phyloP scores from a whole-genome alignment of 2,113 vertebrate species.

The Osmerus mordax region DNA sequence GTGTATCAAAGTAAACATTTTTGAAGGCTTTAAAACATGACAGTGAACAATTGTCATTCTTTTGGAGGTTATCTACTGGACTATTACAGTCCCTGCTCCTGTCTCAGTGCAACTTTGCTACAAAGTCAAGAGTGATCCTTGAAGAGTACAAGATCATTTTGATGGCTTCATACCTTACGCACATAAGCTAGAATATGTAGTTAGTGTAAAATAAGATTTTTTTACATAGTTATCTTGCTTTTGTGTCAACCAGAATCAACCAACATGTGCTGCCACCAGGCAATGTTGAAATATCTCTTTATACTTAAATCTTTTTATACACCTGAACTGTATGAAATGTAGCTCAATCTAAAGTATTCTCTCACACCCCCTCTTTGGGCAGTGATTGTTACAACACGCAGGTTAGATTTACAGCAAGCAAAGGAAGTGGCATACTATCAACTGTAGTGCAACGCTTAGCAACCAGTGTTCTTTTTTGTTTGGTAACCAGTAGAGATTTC shows the following conservation, averaged over 20 bases:
- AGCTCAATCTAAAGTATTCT: background rate
- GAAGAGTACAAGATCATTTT: background rate
- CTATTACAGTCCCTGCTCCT: background rate
- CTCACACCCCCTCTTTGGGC: background rate
- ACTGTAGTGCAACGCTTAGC: conserved; percentile 11
- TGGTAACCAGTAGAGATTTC: conserved; percentile 5
- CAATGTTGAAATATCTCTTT: too few relatives aligned
- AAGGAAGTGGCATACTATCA: background rate
- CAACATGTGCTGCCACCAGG: too few relatives aligned
- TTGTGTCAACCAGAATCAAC: too few relatives aligned
- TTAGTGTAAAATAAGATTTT: too few relatives aligned
- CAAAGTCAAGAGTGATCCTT: background rate
- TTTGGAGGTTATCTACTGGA: background rate
- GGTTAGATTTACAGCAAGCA: conserved; percentile 7
- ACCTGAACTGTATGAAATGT: too few relatives aligned
- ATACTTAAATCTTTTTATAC: too few relatives aligned
- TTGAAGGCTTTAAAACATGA: too few relatives aligned
- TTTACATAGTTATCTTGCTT: too few relatives aligned
- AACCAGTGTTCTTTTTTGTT: conserved; percentile 5
- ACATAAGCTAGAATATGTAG: background rate
- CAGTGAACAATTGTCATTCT: too few relatives aligned
- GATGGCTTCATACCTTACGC: background rate
- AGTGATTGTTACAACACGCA: conserved; percentile 18
- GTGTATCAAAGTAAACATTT: too few relatives aligned
- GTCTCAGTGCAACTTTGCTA: background rate